Evolutionary conservation across 30 jellyfish, hydroid and myxozoan genomes (phyloP).

Genomic region (Turritopsis rubra): DNA sequence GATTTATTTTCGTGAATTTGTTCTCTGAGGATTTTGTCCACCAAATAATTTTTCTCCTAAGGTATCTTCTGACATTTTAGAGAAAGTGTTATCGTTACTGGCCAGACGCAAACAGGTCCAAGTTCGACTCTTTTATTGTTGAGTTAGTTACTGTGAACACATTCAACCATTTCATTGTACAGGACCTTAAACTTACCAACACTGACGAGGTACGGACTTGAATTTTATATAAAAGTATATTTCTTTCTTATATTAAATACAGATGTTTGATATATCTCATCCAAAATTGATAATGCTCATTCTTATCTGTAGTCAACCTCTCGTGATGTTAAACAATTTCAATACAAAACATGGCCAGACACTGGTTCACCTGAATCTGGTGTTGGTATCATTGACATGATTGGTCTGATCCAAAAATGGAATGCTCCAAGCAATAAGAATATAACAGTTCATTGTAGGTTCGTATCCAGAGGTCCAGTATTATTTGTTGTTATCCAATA

Average conservation of each 20-base stretch:
- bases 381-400: slow-evolving; percentile 68
- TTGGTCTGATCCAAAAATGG: slow-evolving; percentile 95
- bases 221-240: no score
- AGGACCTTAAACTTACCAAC: slow-evolving; percentile 83
- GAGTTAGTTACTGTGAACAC: slow-evolving; percentile 43
- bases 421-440: slow-evolving; percentile 41
- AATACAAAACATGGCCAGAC: slow-evolving; percentile 98
- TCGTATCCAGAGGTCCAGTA: neutral
- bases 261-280: no score
- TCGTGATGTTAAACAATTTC: slow-evolving; percentile 70
- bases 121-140: slow-evolving; percentile 49
- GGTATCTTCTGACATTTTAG: no score
- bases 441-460: slow-evolving; percentile 98
- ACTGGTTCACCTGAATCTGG: slow-evolving; percentile 95
- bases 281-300: no score
- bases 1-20: no score
- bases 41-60: no score
- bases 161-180: slow-evolving; percentile 56
- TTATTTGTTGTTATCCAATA: neutral
- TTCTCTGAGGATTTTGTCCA: no score
- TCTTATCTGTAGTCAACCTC: slow-evolving; percentile 37
- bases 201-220: slow-evolving; percentile 68
- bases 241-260: no score
- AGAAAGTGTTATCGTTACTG: slow-evolving; percentile 75
- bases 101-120: slow-evolving; percentile 67